Percentiles rank a stretch among this genome's conserved stretches.
Evolutionary conservation across 2,797 vertebrate genomes (phyloP).

Genomic region (Florisuga fusca): DNA sequence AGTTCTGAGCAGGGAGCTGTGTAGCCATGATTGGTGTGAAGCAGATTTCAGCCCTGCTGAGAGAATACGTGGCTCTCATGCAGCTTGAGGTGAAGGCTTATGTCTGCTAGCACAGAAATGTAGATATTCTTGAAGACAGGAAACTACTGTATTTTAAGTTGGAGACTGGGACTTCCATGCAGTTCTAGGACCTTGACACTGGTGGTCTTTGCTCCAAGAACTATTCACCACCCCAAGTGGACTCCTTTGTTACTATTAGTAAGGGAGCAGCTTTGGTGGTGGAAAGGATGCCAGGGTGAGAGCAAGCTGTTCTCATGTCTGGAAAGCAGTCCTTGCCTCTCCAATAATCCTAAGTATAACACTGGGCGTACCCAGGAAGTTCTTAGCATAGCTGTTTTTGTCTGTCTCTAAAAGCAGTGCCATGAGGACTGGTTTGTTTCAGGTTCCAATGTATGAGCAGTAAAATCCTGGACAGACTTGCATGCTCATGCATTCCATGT

Average conservation of each 20-base stretch:
- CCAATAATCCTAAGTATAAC: not conserved
- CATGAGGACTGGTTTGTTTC: not conserved
- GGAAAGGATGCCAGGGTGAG: not conserved
- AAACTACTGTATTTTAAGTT: not conserved
- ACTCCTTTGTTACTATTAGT: not conserved
- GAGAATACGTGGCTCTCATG: not conserved
- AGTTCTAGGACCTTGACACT: not conserved
- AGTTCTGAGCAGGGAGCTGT: not conserved
- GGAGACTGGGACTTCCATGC: not conserved
- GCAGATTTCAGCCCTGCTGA: not conserved
- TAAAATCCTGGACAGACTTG: not conserved
- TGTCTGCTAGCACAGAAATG: not conserved
- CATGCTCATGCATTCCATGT: accelerated
- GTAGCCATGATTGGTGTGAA: not conserved
- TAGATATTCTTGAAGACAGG: not conserved
- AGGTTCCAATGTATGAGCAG: not conserved
- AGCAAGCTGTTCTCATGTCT: not conserved
- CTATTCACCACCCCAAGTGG: not conserved
- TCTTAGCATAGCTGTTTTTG: not conserved
- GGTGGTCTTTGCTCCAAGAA: not conserved
- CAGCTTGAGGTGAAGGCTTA: accelerated
- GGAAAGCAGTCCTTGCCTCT: not conserved
- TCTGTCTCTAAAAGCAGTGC: not conserved
- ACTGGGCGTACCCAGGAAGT: not conserved
- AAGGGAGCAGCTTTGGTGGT: not conserved